Percentiles rank a stretch among this genome's conserved stretches.
phyloP scores from a whole-genome alignment of 2,797 vertebrate species.

The Australoheros facetus region DNA sequence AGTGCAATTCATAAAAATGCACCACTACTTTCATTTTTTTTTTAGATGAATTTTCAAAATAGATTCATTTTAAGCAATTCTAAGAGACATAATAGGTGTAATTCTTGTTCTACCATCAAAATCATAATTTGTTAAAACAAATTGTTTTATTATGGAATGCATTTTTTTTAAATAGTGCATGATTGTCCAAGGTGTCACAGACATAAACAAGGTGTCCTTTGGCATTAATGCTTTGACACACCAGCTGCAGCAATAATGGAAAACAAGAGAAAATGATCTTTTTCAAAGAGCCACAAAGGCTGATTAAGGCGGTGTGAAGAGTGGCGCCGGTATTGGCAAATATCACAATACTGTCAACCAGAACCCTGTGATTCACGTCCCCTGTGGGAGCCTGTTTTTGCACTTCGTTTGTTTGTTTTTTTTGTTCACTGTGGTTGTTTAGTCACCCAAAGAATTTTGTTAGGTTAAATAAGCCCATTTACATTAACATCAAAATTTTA shows the following conservation, averaged over 20 bases:
- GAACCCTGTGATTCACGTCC: background rate
- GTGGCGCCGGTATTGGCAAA: background rate
- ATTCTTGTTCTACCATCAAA: background rate
- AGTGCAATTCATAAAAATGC: background rate
- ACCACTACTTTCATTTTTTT: no score
- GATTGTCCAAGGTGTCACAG: background rate
- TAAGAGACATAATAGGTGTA: background rate
- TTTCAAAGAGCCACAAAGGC: background rate
- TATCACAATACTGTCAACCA: constrained; percentile 9
- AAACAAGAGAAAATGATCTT: background rate
- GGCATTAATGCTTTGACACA: background rate
- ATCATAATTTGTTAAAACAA: background rate
- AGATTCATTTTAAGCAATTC: background rate
- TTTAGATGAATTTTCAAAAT: background rate
- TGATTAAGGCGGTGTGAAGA: constrained; percentile 1
- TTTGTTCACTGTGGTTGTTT: background rate
- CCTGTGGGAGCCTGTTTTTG: background rate
- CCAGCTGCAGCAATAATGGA: constrained; percentile 2
- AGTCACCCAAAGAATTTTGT: background rate
- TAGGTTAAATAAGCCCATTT: background rate
- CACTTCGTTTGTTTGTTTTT: background rate
- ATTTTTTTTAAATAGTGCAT: background rate
- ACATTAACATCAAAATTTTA: no score
- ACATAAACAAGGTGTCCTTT: background rate
- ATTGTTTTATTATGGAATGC: background rate